phyloP scores from a whole-genome alignment of 1,140 invertebrate genomes.

The Epicauta chinensis region DNA sequence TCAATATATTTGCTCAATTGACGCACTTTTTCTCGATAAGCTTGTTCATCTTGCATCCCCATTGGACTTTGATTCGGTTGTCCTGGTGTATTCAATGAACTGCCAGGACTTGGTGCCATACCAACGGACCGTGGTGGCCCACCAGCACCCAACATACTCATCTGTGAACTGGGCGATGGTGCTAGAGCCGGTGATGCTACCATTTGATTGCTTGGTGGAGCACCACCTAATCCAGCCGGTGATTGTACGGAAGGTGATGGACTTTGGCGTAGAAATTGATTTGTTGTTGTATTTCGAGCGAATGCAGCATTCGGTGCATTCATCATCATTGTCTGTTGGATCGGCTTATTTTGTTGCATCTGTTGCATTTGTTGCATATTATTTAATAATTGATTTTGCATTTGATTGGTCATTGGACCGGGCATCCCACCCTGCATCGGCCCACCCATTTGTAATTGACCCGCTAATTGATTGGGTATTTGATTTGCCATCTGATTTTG shows the following conservation, averaged over 20 bases:
- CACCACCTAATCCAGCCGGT: constrained; percentile 55
- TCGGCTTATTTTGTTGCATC: constrained; percentile 34
- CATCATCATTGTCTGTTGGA: constrained; percentile 27
- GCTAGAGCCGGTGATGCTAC: constrained; percentile 63
- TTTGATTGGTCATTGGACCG: constrained; percentile 41
- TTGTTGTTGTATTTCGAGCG: constrained; percentile 54
- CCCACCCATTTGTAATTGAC: constrained; percentile 40
- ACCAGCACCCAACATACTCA: constrained; percentile 47
- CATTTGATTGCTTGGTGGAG: constrained; percentile 54
- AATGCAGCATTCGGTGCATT: constrained; percentile 28
- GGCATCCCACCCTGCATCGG: constrained; percentile 43
- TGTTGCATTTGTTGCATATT: constrained; percentile 45
- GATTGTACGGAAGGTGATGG: constrained; percentile 65
- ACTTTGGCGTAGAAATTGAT: constrained; percentile 62
- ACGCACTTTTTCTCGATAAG: constrained; percentile 85
- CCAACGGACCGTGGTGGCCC: constrained; percentile 46
- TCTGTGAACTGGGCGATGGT: constrained; percentile 61
- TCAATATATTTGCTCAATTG: constrained; percentile 92
- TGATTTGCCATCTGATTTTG: constrained; percentile 47
- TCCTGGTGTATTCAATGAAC: constrained; percentile 73
- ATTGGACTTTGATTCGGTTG: constrained; percentile 66
- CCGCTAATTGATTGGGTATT: constrained; percentile 27
- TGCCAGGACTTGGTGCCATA: constrained; percentile 75
- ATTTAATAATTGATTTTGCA: constrained; percentile 32
- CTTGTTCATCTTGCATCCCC: constrained; percentile 69